Evolutionary conservation across 2,797 vertebrate genomes (phyloP).

Genomic region (Pogonophryne albipinna): DNA sequence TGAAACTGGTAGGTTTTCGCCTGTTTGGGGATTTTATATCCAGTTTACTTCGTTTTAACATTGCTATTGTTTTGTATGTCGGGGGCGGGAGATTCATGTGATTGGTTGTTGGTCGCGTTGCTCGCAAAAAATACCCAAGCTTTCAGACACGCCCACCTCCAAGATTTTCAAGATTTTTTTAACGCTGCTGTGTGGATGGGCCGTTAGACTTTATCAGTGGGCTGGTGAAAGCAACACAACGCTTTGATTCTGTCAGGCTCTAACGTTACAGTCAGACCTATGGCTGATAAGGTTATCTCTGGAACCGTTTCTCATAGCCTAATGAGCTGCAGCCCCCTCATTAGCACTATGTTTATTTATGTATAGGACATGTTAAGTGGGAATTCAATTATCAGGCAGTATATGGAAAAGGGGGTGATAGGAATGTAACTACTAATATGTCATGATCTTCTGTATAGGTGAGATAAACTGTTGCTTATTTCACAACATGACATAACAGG

Average conservation of each 20-base stretch:
- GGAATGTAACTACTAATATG: neutral
- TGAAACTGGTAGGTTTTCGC: too few relatives aligned
- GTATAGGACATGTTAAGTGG: constrained; percentile 69
- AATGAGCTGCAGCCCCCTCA: constrained; percentile 37
- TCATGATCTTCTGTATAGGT: neutral
- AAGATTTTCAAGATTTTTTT: too few relatives aligned
- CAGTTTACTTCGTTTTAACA: too few relatives aligned
- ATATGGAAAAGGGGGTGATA: neutral
- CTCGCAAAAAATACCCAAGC: too few relatives aligned
- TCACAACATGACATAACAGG: neutral
- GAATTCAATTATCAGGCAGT: constrained; percentile 63
- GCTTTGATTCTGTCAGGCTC: constrained; percentile 18
- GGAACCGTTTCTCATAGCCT: constrained; percentile 23
- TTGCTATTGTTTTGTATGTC: too few relatives aligned
- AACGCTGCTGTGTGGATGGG: too few relatives aligned
- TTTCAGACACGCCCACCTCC: too few relatives aligned
- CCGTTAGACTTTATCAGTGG: constrained; percentile 46
- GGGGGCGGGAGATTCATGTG: too few relatives aligned
- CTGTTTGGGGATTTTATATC: too few relatives aligned
- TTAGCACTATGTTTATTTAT: constrained; percentile 68
- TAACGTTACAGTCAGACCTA: constrained; percentile 19
- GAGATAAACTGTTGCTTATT: neutral
- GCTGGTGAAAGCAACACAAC: constrained; percentile 13
- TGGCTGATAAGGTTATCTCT: constrained; percentile 54
- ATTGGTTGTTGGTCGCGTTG: too few relatives aligned